phyloP scores from a whole-genome alignment of 2,888 invertebrate species.

The Noctua fimbriata region DNA sequence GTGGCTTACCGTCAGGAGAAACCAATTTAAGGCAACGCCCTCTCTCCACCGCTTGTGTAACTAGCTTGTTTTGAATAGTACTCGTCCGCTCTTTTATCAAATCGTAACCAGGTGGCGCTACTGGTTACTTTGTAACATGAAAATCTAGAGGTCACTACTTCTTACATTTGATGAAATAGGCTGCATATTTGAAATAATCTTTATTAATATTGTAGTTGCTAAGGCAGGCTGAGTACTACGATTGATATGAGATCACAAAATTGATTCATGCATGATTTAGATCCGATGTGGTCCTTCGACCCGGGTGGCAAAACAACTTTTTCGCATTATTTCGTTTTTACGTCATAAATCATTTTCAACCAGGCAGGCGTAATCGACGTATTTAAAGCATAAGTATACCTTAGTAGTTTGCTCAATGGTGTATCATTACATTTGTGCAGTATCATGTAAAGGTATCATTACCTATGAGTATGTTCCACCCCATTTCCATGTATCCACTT shows the following conservation, averaged over 20 bases:
- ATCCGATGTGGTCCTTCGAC: not conserved
- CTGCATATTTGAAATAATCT: not conserved
- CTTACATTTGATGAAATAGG: not conserved
- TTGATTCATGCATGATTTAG: not conserved
- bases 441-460: not conserved
- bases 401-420: not conserved
- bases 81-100: not conserved
- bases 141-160: constrained; percentile 20
- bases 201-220: not conserved
- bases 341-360: not conserved
- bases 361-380: not conserved
- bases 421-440: not conserved
- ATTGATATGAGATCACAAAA: not conserved
- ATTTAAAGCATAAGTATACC: not conserved
- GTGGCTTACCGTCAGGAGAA: too few species aligned
- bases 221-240: not conserved
- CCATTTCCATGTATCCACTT: not conserved
- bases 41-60: not conserved
- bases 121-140: not conserved
- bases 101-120: constrained; percentile 15
- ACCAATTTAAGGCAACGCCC: constrained; percentile 23
- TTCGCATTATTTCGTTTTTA: not conserved
- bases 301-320: not conserved
- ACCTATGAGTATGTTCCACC: not conserved
- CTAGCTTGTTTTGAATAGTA: not conserved